These are phyloP conservation scores for Zygaena filipendulae DNA, from an alignment of 2,888 invertebrate species.

Conservation along the genomic window DNA sequence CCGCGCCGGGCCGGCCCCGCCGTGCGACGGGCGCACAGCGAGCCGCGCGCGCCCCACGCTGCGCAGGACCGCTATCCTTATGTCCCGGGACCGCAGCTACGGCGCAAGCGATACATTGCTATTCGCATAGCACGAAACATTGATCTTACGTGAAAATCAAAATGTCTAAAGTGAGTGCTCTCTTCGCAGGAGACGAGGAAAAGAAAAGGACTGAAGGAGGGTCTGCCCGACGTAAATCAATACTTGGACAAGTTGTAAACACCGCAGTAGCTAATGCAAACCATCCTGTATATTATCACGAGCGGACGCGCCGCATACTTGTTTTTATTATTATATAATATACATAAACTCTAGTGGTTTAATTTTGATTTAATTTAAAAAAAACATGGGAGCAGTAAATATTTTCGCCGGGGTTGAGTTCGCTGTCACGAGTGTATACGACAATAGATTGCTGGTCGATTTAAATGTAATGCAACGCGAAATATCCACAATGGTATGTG, in stretches of 20 bases:
- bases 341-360: conserved; percentile 1
- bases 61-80: conserved; percentile 84
- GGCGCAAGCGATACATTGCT: conserved; percentile 51
- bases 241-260: conserved; percentile 99
- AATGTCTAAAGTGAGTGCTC: too few relatives aligned
- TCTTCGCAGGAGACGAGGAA: conserved; percentile 98
- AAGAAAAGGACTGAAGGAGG: conserved; percentile 99
- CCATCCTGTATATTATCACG: conserved; percentile 59
- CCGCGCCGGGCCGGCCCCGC: too few relatives aligned
- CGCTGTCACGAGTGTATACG: too few relatives aligned
- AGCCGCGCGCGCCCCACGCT: conserved; percentile 65
- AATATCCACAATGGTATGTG: conserved; percentile 26
- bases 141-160: too few relatives aligned
- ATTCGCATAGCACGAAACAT: too few relatives aligned
- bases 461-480: conserved; percentile 39
- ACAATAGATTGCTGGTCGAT: conserved; percentile 42
- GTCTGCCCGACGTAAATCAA: conserved; percentile 93
- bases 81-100: conserved; percentile 77
- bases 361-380: background rate
- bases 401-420: too few relatives aligned
- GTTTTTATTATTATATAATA: conserved; percentile 3
- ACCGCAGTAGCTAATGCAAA: conserved; percentile 56
- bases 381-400: background rate
- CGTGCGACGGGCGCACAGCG: conserved; percentile 75
- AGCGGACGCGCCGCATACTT: conserved; percentile 37